These are phyloP conservation scores for Macrophya alboannulata DNA, from an alignment of 2,888 invertebrate genomes.

Conservation along the genomic window DNA sequence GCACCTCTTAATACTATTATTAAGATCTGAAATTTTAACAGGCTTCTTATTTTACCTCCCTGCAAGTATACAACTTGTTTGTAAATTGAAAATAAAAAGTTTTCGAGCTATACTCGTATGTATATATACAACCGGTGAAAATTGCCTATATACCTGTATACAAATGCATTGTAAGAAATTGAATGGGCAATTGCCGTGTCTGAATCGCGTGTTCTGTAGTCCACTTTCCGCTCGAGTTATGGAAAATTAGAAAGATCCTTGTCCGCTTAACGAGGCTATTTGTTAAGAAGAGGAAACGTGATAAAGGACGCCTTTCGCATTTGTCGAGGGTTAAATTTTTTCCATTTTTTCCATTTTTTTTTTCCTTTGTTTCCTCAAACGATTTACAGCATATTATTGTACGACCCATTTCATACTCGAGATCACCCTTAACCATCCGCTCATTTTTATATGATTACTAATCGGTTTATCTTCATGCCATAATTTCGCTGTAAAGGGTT, in stretches of 20 bases:
- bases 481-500: neutral
- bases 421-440: neutral
- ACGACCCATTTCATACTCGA: conserved; percentile 23
- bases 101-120: neutral
- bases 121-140: neutral
- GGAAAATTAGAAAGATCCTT: conserved; percentile 34
- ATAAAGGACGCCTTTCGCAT: neutral
- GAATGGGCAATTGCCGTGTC: conserved; percentile 22
- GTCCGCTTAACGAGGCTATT: conserved; percentile 44
- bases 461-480: neutral
- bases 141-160: neutral
- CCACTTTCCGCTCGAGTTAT: conserved; percentile 11
- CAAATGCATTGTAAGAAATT: neutral
- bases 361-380: neutral
- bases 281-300: neutral
- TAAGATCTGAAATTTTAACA: no score
- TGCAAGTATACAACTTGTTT: no score
- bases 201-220: conserved; percentile 14
- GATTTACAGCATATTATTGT: conserved; percentile 33
- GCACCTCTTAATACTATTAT: no score
- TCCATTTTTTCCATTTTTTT: neutral
- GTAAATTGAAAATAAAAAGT: no score
- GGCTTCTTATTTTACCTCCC: no score
- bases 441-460: neutral
- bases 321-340: neutral